These are phyloP conservation scores for Amphipyra berbera DNA, from an alignment of 2,888 invertebrate species.

Conservation along the genomic window DNA sequence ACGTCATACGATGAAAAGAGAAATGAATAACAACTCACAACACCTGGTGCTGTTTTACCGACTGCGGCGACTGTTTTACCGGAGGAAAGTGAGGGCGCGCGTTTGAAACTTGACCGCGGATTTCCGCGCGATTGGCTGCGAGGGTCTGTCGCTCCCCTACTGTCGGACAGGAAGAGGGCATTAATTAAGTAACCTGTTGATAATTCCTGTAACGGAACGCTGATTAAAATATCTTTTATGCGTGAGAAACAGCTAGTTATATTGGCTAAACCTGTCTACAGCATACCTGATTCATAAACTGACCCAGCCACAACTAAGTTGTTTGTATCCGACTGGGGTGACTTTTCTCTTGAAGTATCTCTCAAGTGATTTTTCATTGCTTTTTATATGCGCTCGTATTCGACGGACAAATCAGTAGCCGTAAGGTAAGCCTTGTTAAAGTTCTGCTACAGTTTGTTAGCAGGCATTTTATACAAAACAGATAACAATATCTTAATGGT, in stretches of 20 bases:
- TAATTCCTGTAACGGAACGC: slow-evolving; percentile 53
- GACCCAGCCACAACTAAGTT: not conserved
- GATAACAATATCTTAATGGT: no score
- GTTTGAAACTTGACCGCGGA: slow-evolving; percentile 79
- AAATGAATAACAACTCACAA: slow-evolving; percentile 71
- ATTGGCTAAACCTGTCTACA: slow-evolving; percentile 3
- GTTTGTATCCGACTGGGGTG: not conserved
- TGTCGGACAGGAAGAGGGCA: slow-evolving; percentile 70
- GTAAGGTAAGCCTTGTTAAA: no score
- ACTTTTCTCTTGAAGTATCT: no score
- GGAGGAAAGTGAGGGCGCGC: slow-evolving; percentile 62
- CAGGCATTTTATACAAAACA: no score
- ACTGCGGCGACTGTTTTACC: slow-evolving; percentile 67
- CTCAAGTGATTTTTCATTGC: no score
- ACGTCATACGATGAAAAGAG: slow-evolving; percentile 76
- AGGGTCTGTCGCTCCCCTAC: slow-evolving; percentile 66
- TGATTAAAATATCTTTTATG: slow-evolving; percentile 51
- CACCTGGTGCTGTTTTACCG: slow-evolving; percentile 80
- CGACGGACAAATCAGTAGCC: no score
- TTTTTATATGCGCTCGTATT: no score
- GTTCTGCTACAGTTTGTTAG: no score
- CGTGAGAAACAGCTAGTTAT: slow-evolving; percentile 30
- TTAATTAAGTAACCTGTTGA: slow-evolving; percentile 58
- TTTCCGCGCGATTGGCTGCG: slow-evolving; percentile 79
- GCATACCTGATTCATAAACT: not conserved